Evolutionary conservation across 2,888 invertebrate genomes (phyloP), one percentile per base, ranked within the genome.

Genomic region (Pyrgus malvae): DNA sequence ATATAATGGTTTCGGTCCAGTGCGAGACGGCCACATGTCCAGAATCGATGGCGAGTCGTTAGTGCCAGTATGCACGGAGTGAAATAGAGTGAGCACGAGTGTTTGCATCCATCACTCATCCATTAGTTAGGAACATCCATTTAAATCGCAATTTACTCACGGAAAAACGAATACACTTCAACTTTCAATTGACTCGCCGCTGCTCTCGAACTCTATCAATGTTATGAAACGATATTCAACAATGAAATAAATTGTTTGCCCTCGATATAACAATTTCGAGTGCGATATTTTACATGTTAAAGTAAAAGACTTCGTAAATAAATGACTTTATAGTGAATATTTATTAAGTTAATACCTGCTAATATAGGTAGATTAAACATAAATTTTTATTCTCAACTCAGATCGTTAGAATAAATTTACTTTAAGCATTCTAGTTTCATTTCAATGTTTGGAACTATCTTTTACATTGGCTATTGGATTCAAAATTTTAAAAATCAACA

Each of bases 31-130:
- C 38, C 44, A 29, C 53, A 67, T 59, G 55, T 57, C 55, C 37
- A 50, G 59, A 59, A 64, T n/a, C n/a, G n/a, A n/a, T n/a, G n/a
- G n/a, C n/a, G n/a, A n/a, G n/a, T n/a, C n/a, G 69, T 70, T 72
- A 69, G 59, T 63, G 55, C n/a, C n/a, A n/a, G n/a, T n/a, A n/a
- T n/a, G n/a, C n/a, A 64, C 63, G 58, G 58, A 69, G 49, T 63
- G 72, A 62, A 65, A 64, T 66, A 65, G 65, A 68, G 60, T 63
- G 60, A 61, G 56, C 56, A 59, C 60, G 59, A 64, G 63, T 60
- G 63, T 42, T 50, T 59, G 57, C 62, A 68, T 73, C 68, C 67
- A 73, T 72, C 72, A 71, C 62, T 62, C 59, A 59, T 60, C 67
- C 63, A 69, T 69, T 70, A 68, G 51, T 61, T 67, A 62, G 59